Evolutionary conservation across 2,797 vertebrate genomes (phyloP).

Genomic region (Brachyrhaphis roseni): DNA sequence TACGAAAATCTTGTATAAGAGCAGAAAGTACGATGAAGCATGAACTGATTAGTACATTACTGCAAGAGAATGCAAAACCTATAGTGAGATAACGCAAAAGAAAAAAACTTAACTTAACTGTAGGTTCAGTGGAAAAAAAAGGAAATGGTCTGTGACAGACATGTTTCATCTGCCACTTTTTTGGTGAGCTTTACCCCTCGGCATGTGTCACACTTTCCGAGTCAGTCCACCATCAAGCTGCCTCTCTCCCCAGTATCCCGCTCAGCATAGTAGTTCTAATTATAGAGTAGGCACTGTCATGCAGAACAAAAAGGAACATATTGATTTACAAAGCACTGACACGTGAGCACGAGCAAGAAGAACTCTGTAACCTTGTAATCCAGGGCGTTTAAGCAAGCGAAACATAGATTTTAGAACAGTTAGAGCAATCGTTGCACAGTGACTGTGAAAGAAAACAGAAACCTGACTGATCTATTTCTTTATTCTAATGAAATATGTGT

Average conservation of each 20-base stretch:
- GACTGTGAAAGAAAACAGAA: slow-evolving; percentile 5
- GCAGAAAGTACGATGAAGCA: no score
- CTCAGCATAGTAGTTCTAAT: slow-evolving; percentile 43
- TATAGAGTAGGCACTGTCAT: slow-evolving; percentile 34
- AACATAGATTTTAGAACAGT: slow-evolving; percentile 10
- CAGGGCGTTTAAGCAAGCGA: not conserved
- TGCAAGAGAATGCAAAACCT: no score
- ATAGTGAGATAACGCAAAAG: no score
- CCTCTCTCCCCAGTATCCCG: slow-evolving; percentile 32
- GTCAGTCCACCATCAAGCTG: slow-evolving; percentile 50
- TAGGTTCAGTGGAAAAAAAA: slow-evolving; percentile 15
- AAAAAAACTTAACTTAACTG: slow-evolving; percentile 18
- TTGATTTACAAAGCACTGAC: slow-evolving; percentile 33
- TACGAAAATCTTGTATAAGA: no score
- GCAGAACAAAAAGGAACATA: slow-evolving; percentile 47
- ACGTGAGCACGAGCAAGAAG: slow-evolving; percentile 14
- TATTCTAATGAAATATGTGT: not conserved
- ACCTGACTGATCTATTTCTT: not conserved
- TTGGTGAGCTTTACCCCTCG: slow-evolving; percentile 47
- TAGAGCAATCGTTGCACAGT: not conserved
- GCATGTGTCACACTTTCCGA: slow-evolving; percentile 68
- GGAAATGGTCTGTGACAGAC: slow-evolving; percentile 16
- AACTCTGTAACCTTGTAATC: slow-evolving; percentile 29
- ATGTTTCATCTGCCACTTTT: slow-evolving; percentile 24
- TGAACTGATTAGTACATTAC: no score